Percentiles rank a stretch among this genome's conserved stretches.
Conservation (phyloP, 2,888 invertebrate genomes). For the Caenorhabditis sp. region DNA sequence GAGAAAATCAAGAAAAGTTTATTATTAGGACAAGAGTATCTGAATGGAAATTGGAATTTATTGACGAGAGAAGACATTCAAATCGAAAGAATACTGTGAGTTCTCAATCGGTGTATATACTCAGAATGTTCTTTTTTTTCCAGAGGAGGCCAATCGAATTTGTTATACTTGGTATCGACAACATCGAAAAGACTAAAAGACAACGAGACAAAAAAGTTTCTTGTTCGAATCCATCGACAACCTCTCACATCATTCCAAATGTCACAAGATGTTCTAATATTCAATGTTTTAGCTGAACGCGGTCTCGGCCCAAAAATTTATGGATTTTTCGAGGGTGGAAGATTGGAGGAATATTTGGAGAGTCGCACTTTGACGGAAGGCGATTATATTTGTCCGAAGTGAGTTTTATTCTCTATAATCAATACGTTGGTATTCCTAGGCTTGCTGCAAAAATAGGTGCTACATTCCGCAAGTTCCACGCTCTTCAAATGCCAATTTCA, state of each 20-base stretch:
- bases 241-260: constrained; percentile 76
- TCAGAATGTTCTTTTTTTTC: not conserved
- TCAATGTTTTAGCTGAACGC: constrained; percentile 89
- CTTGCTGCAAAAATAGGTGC: not conserved
- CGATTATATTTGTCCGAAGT: constrained; percentile 11
- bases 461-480: constrained; percentile 15
- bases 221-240: constrained; percentile 28
- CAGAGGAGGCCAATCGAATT: constrained; percentile 34
- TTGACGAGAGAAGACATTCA: not conserved
- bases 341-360: constrained; percentile 92
- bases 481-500: constrained; percentile 17
- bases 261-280: constrained; percentile 91
- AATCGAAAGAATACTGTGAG: not conserved
- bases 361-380: constrained; percentile 20
- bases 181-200: constrained; percentile 76
- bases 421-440: not conserved
- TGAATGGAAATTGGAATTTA: not conserved
- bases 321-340: constrained; percentile 91
- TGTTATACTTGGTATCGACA: constrained; percentile 16
- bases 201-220: not conserved
- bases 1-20: not conserved
- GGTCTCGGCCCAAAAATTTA: constrained; percentile 88
- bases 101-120: not conserved
- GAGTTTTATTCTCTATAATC: not conserved
- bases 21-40: not conserved